Percentiles rank a stretch among this genome's conserved stretches.
phyloP scores from a whole-genome alignment of 2,797 vertebrate species.

The Syndactyla subalaris region DNA sequence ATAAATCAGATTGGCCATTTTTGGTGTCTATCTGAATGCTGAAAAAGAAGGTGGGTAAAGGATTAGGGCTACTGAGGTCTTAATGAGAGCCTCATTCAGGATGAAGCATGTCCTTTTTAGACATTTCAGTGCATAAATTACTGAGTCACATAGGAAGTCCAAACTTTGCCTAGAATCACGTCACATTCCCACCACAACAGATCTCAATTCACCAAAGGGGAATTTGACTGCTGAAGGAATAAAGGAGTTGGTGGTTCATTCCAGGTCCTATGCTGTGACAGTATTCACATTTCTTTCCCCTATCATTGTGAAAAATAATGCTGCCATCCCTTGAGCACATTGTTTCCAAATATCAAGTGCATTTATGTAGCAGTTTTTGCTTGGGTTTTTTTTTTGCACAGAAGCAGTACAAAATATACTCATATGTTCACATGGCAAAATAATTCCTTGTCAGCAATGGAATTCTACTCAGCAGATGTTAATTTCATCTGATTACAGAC shows the following conservation, averaged over 20 bases:
- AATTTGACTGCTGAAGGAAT: not conserved
- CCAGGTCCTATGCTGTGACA: not conserved
- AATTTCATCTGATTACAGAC: not conserved
- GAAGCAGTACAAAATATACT: not conserved
- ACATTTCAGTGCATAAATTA: not conserved
- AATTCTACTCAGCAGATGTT: not conserved
- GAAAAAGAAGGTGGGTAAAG: not conserved
- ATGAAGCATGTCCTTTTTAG: not conserved
- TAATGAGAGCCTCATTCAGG: not conserved
- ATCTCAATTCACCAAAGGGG: not conserved
- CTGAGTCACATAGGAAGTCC: not conserved
- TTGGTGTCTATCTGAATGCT: not conserved
- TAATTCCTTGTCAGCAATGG: not conserved
- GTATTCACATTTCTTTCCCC: not conserved
- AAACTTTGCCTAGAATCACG: not conserved
- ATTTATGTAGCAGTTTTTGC: not conserved
- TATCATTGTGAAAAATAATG: not conserved
- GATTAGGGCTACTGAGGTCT: not conserved
- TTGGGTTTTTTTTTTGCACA: not conserved
- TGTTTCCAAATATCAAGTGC: not conserved
- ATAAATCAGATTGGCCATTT: not conserved
- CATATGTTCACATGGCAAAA: not conserved
- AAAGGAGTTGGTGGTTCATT: not conserved
- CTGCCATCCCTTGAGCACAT: not conserved
- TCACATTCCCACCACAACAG: not conserved